A percentile compares a stretch with the other conserved stretches of the same genome.
These are phyloP conservation scores for Aplocera efformata DNA, from an alignment of 2,888 invertebrate genomes.

Conservation along the genomic window DNA sequence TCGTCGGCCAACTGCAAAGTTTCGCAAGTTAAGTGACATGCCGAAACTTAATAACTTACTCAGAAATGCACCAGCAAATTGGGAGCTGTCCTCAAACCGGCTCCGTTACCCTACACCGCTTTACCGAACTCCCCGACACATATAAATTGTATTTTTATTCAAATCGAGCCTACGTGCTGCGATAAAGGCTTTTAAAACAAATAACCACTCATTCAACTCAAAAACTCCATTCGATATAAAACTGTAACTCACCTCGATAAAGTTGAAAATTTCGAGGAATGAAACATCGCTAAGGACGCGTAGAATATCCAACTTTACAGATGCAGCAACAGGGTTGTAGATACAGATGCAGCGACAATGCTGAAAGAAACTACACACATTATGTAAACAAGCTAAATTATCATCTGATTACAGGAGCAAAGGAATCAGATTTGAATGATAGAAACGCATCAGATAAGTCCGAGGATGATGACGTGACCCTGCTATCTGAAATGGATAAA, in stretches of 20 bases:
- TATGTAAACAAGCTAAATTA: constrained; percentile 49
- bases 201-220: constrained; percentile 59
- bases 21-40: constrained; percentile 77
- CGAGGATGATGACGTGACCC: constrained; percentile 48
- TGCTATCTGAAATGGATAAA: constrained; percentile 52
- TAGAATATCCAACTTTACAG: constrained; percentile 61
- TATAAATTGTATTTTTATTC: constrained; percentile 81
- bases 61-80: constrained; percentile 77
- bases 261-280: constrained; percentile 36
- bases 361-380: constrained; percentile 43
- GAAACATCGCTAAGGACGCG: constrained; percentile 36
- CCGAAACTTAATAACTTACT: constrained; percentile 80
- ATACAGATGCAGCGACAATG: constrained; percentile 51
- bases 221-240: constrained; percentile 38
- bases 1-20: constrained; percentile 64
- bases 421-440: constrained; percentile 50
- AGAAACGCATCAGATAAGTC: constrained; percentile 45
- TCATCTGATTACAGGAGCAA: constrained; percentile 40
- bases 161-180: constrained; percentile 74
- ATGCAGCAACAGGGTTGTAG: constrained; percentile 67
- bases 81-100: constrained; percentile 71
- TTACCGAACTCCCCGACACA: constrained; percentile 72
- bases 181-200: constrained; percentile 76
- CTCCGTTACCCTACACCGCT: constrained; percentile 73
- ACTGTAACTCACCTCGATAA: constrained; percentile 44